These are phyloP conservation scores for Stenotaenia linearis DNA, from an alignment of 2,888 invertebrate genomes.

Conservation along the genomic window DNA sequence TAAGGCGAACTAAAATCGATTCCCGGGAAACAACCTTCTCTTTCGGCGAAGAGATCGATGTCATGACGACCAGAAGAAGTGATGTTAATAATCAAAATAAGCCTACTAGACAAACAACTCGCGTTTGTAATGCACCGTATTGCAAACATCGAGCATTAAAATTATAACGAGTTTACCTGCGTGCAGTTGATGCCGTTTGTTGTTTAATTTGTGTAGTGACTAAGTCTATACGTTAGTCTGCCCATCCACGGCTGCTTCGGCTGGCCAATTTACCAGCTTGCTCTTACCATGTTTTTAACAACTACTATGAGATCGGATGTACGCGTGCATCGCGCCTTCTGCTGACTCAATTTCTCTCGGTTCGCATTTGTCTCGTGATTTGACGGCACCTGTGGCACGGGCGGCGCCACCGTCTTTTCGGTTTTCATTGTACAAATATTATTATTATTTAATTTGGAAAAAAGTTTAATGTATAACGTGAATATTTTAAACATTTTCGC, in stretches of 20 bases:
- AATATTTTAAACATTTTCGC: too few relatives aligned
- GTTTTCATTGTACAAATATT: too few relatives aligned
- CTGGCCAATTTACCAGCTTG: conserved; percentile 11
- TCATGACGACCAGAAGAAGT: not conserved
- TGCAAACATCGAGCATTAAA: too few relatives aligned
- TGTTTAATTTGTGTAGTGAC: not conserved
- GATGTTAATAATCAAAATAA: not conserved
- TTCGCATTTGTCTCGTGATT: not conserved
- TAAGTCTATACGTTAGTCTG: not conserved
- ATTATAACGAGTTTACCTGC: too few relatives aligned
- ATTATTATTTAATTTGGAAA: too few relatives aligned
- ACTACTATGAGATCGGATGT: not conserved
- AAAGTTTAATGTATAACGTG: too few relatives aligned
- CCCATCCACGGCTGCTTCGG: not conserved
- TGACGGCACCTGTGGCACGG: conserved; percentile 2
- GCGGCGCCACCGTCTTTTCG: conserved; percentile 1
- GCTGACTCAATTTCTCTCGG: not conserved
- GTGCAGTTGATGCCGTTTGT: not conserved
- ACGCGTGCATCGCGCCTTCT: conserved; percentile 1
- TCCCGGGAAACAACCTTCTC: not conserved
- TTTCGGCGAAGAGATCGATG: not conserved
- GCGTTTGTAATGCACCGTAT: not conserved
- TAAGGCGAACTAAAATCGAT: not conserved
- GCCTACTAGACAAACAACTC: not conserved
- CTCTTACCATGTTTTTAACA: not conserved